phyloP scores from a whole-genome alignment of 2,797 vertebrate species.

The Sebastes diaconus region DNA sequence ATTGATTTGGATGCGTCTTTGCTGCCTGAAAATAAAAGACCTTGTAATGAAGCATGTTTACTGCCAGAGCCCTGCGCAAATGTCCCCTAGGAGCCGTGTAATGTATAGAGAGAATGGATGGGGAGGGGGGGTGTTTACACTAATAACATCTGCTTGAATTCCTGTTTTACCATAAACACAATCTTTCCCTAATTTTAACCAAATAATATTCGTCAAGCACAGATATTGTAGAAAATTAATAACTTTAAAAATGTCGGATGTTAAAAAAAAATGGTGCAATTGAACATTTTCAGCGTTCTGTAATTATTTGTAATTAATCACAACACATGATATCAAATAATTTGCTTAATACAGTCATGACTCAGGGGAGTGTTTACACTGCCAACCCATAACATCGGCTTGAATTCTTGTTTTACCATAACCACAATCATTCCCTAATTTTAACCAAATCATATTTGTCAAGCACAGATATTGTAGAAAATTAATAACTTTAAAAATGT shows the following conservation, averaged over 20 bases:
- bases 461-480: not conserved
- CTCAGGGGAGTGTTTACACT: not conserved
- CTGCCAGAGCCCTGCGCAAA: conserved; percentile 34
- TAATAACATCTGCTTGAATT: not conserved
- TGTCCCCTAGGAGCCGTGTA: conserved; percentile 52
- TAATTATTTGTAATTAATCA: too few relatives aligned
- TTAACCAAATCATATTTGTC: not conserved
- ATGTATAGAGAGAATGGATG: conserved; percentile 24
- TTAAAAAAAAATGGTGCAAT: too few relatives aligned
- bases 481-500: not conserved
- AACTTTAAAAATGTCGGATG: too few relatives aligned
- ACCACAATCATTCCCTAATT: not conserved
- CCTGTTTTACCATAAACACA: not conserved
- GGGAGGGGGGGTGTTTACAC: not conserved
- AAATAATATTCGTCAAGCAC: not conserved
- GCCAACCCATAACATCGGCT: conserved; percentile 11
- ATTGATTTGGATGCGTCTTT: conserved; percentile 65
- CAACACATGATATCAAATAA: too few relatives aligned
- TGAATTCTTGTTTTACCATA: not conserved
- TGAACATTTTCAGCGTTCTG: too few relatives aligned
- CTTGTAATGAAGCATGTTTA: conserved; percentile 68
- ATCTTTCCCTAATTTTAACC: not conserved
- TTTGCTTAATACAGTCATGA: too few relatives aligned
- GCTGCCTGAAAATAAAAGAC: conserved; percentile 63
- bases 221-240: not conserved